Conservation (phyloP, 1,140 invertebrate genomes). For the Bombus difficillimus region DNA sequence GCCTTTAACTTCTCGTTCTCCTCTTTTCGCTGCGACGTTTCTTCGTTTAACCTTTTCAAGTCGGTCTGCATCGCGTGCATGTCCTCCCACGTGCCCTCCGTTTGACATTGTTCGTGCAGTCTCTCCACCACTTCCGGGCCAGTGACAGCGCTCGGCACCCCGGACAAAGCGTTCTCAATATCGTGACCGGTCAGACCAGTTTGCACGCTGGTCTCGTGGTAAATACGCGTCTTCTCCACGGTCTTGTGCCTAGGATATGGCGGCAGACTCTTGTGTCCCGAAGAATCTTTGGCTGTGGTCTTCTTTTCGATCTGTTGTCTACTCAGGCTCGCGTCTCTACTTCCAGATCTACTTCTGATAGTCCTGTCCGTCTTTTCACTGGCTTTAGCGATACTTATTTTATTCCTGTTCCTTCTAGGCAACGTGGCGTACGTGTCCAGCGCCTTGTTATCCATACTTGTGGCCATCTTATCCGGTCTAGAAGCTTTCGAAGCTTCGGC, state of each 20-base stretch:
- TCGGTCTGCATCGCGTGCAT: constrained; percentile 84
- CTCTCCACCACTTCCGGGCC: constrained; percentile 81
- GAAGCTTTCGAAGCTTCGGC: constrained; percentile 59
- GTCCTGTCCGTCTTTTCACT: constrained; percentile 77
- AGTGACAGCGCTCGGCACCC: constrained; percentile 80
- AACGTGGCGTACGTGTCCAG: constrained; percentile 90
- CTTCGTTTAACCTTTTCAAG: constrained; percentile 78
- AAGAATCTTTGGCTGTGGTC: constrained; percentile 76
- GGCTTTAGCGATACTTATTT: constrained; percentile 76
- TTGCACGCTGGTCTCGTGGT: constrained; percentile 89
- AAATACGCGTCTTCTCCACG: constrained; percentile 86
- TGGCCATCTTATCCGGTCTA: constrained; percentile 74
- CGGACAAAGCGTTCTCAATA: constrained; percentile 87
- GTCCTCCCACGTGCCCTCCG: constrained; percentile 86
- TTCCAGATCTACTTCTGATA: constrained; percentile 54
- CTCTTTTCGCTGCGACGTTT: constrained; percentile 53
- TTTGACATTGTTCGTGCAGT: constrained; percentile 85
- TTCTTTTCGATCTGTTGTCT: constrained; percentile 67
- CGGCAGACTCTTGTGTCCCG: constrained; percentile 82
- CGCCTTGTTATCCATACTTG: constrained; percentile 82
- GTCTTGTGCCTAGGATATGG: constrained; percentile 83
- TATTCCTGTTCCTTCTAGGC: constrained; percentile 85
- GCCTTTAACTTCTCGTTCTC: constrained; percentile 79
- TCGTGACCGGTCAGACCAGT: constrained; percentile 88
- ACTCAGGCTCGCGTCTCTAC: constrained; percentile 68